Base-by-base conservation (phyloP, 2,797 vertebrate genomes). In the Poliocrania exsul region DNA sequence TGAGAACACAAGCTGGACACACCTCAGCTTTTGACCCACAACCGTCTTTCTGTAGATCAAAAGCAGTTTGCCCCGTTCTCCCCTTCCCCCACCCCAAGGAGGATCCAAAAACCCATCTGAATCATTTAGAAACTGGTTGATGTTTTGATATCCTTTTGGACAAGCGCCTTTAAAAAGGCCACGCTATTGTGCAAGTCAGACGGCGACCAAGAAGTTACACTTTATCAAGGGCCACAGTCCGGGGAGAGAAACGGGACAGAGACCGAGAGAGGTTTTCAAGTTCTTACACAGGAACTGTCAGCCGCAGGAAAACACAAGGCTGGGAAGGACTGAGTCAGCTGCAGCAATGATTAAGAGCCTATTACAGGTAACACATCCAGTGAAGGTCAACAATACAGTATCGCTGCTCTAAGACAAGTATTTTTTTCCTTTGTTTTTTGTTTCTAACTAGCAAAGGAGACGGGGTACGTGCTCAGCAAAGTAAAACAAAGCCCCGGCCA, bases 361-460 rank as follows among this genome's bases (percentile, higher is more conserved):
- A 47, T 24, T 57, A 38, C 0, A 54, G 82, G 42, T 50, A 89
- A n/a, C 74, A 19, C 66, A 31, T 3, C 25, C 42, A 33, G 16
- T 0, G 24, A 40, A 19, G 2, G 44, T 5, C 78, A 86, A 42
- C 31, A 58, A 21, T 4, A n/a, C 5, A 5, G 40, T 5, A 28
- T 0, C 24, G 16, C 5, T 6, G 20, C 20, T 17, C 25, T 12
- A 5, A 10, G 46, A 4, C 66, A 19, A 4, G 2, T 3, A 2
- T 1, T 24, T 24, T 33, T 16, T 3, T 2, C 0, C 2, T 3
- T 23, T 13, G 13, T 1, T 11, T 4, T 33, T 40, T 19, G 33
- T 15, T 33, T 28, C 31, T 26, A 10, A 9, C 14, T 7, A 82
- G 31, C 40, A 35, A 24, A 53, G 19, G 16, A 25, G 24, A 50